Evolutionary conservation across 1,140 invertebrate species (phyloP).

Genomic region (Pomacea maculata): DNA sequence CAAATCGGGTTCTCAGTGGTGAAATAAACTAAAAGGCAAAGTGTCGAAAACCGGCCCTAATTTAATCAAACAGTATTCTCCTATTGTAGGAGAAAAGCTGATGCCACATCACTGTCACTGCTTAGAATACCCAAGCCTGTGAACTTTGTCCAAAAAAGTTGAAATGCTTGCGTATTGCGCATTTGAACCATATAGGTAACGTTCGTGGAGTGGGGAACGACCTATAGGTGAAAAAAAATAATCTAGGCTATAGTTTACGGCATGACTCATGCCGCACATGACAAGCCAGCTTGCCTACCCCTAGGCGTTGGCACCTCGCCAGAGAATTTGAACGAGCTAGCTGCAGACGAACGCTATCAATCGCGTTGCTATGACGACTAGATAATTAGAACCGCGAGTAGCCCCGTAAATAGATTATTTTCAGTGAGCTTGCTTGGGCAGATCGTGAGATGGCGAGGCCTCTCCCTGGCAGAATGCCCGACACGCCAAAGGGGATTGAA

Average conservation of each 20-base stretch:
- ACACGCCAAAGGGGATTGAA: neutral
- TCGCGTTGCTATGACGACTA: conserved; percentile 30
- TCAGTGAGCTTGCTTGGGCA: neutral
- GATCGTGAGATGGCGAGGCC: neutral
- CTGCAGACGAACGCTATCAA: conserved; percentile 17
- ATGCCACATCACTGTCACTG: too few species aligned
- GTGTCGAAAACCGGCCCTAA: too few species aligned
- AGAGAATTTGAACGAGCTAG: conserved; percentile 16
- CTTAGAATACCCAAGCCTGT: too few species aligned
- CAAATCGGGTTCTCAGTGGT: too few species aligned
- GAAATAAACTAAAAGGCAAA: too few species aligned
- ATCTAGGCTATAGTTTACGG: conserved; percentile 1
- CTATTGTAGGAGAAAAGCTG: too few species aligned
- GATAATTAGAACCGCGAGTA: conserved; percentile 18
- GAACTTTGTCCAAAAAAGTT: too few species aligned
- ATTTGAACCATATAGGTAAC: too few species aligned
- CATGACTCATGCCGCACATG: conserved; percentile 2
- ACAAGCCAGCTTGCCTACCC: conserved; percentile 9
- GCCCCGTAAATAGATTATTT: conserved; percentile 22
- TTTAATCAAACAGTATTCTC: too few species aligned
- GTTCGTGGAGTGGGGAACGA: neutral
- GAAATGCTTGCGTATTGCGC: too few species aligned
- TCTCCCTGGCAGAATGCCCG: conserved; percentile 3
- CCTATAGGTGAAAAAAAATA: neutral
- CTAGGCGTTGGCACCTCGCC: conserved; percentile 10